These are phyloP conservation scores for Drosophila kokeensis DNA, from an alignment of 2,888 invertebrate species.

Conservation along the genomic window DNA sequence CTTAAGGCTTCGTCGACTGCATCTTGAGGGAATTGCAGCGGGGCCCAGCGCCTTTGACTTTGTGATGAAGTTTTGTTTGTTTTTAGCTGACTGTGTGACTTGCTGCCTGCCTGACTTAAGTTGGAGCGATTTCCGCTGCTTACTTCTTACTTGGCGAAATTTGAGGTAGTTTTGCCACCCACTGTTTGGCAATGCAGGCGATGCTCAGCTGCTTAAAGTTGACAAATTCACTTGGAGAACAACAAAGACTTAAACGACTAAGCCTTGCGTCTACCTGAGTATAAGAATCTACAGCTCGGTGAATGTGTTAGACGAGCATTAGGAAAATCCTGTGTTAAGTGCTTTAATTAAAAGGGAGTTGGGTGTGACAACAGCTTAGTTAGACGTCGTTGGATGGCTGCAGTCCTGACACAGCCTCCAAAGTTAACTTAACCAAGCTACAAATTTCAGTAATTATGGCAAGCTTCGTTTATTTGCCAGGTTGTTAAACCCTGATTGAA, in stretches of 20 bases:
- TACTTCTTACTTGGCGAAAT: conserved; percentile 37
- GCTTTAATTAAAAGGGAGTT: conserved; percentile 45
- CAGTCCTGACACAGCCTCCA: background rate
- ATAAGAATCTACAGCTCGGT: background rate
- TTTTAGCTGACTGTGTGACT: conserved; percentile 27
- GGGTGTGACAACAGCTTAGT: background rate
- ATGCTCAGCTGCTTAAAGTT: conserved; percentile 44
- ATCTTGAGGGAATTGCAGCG: conserved; percentile 53
- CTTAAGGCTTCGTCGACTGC: conserved; percentile 38
- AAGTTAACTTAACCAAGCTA: conserved; percentile 3
- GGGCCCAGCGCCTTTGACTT: conserved; percentile 56
- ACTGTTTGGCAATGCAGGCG: conserved; percentile 14
- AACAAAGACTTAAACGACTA: conserved; percentile 27
- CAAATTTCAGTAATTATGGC: conserved; percentile 24
- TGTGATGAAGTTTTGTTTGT: conserved; percentile 50
- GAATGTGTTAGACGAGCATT: conserved; percentile 17
- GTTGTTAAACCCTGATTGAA: conserved; percentile 48
- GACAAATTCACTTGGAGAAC: conserved; percentile 51
- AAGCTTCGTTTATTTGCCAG: conserved; percentile 33
- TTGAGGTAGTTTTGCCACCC: conserved; percentile 13
- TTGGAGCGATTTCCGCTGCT: conserved; percentile 52
- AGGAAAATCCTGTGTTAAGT: conserved; percentile 33
- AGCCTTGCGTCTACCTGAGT: conserved; percentile 14
- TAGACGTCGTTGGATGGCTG: background rate
- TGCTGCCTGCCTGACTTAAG: conserved; percentile 30